Conservation (phyloP, 2,888 invertebrate genomes). For the Epiblema foenella region DNA sequence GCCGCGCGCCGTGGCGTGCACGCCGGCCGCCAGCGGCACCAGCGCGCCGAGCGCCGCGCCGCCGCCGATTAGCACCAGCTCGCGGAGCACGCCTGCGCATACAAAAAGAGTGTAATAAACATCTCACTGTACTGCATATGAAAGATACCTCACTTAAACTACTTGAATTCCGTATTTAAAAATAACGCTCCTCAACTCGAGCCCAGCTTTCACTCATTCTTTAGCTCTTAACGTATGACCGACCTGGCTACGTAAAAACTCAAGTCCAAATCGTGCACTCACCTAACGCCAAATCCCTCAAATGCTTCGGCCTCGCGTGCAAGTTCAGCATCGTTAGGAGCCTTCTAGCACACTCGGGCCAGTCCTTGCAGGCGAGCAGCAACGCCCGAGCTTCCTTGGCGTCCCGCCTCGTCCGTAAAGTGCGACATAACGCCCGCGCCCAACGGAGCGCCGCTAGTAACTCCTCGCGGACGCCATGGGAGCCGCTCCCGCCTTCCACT, state of each 20-base stretch:
- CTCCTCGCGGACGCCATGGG: conserved; percentile 93
- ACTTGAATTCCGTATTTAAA: no score
- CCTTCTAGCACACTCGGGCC: conserved; percentile 94
- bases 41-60: conserved; percentile 92
- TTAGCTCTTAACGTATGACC: no score
- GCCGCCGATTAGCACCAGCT: conserved; percentile 91
- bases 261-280: not conserved
- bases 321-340: conserved; percentile 94
- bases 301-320: conserved; percentile 92
- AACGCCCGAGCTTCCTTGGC: conserved; percentile 87
- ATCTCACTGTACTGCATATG: no score
- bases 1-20: conserved; percentile 84
- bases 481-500: conserved; percentile 92
- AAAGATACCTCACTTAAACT: no score
- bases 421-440: conserved; percentile 89
- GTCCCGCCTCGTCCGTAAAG: conserved; percentile 88
- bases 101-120: not conserved
- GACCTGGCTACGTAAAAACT: no score
- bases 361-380: conserved; percentile 91
- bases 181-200: no score
- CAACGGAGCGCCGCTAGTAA: conserved; percentile 93
- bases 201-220: no score
- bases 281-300: conserved; percentile 92
- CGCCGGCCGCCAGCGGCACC: conserved; percentile 93
- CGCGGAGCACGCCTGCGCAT: conserved; percentile 86